Evolutionary conservation across 1,140 invertebrate species (phyloP), one percentile per base, ranked within the genome.

Genomic region (Antheraea pernyi): DNA sequence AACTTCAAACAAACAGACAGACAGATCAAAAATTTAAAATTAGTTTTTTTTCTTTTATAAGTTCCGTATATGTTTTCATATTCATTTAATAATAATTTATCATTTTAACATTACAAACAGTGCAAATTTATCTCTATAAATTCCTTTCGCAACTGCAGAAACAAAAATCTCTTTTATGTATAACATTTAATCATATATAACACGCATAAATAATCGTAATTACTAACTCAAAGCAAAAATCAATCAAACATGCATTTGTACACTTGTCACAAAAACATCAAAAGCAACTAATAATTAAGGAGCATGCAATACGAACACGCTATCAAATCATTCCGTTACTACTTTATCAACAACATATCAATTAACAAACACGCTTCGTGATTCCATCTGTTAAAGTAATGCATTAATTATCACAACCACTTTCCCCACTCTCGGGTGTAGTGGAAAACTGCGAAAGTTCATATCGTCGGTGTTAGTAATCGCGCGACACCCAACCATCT

Each of bases 381-480:
- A 71, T 72, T 73, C 69, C 69, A 74, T 71, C 37, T 64, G 66
- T 68, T 74, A 78, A 80, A 83, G 79, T 85, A 80, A 81, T 78
- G 76, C 76, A 79, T 83, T 83, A 86, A 86, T 86, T 84, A 86
- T 74, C 67, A 73, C 65, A 71, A 69, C 72, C 83, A 88, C 86
- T 89, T 89, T 89, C 87, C 86, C 87, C 80, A 68, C 76, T 73
- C 72, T 68, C 39, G 67, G 22, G 64, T 37, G 58, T 68, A 65
- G 64, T 81, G 83, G 86, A 86, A 89, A 88, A 87, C 81, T 77
- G 86, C 81, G 88, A 90, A 86, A 90, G 86, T 86, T 77, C 65
- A 61, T 13, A 61, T 70, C 59, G 37, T 60, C 70, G 59, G 36
- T 68, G 9, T 65, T 65, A 72, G 75, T 77, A 65, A 73, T 71